Conservation (phyloP, 2,888 invertebrate species). For the Eurytoma adleriae region DNA sequence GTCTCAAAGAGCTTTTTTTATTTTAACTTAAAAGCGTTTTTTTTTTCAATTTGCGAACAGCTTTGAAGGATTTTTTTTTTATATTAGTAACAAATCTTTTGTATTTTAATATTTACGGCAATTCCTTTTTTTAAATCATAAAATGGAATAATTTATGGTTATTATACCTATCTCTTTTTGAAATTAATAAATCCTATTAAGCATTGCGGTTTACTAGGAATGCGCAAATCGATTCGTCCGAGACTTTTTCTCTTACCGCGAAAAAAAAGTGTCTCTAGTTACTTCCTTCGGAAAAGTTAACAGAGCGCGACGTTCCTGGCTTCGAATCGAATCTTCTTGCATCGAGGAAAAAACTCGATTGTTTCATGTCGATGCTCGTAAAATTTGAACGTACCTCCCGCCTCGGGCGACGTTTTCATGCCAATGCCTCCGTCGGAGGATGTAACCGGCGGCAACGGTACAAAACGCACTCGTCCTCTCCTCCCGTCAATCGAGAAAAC, state of each 20-base stretch:
- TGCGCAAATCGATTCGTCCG: neutral
- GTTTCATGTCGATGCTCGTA: conserved; percentile 8
- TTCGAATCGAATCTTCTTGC: neutral
- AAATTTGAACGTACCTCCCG: conserved; percentile 26
- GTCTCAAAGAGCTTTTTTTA: neutral
- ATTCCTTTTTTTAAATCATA: too few species aligned
- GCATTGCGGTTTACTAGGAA: neutral
- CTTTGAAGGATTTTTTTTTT: too few species aligned
- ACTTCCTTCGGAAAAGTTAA: conserved; percentile 24
- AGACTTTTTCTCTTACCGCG: neutral
- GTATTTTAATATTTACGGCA: too few species aligned
- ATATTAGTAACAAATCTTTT: too few species aligned
- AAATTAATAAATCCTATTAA: too few species aligned
- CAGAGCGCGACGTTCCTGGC: conserved; percentile 36
- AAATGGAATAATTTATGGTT: too few species aligned
- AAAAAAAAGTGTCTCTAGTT: conserved; percentile 16
- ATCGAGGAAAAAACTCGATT: neutral
- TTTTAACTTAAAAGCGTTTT: too few species aligned
- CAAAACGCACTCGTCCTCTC: neutral
- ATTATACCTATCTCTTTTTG: too few species aligned
- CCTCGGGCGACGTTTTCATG: conserved; percentile 3
- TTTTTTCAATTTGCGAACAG: too few species aligned
- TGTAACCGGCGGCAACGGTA: neutral
- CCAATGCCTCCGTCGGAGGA: neutral
- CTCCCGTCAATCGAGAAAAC: too few species aligned